Evolutionary conservation across 1,140 invertebrate genomes (phyloP).

Genomic region (Calephelis virginiensis): DNA sequence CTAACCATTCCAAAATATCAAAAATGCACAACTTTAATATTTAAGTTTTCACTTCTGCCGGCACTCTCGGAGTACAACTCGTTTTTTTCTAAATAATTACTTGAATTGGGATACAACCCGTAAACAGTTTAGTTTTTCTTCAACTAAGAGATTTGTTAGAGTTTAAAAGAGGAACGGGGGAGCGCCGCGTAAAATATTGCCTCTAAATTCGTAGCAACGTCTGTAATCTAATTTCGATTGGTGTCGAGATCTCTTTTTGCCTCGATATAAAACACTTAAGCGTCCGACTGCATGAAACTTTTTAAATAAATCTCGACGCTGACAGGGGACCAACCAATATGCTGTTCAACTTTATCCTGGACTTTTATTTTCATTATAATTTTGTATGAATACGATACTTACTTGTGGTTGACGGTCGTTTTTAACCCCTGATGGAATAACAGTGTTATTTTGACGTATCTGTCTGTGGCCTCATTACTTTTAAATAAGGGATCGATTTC

Average conservation of each 20-base stretch:
- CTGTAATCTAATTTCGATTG: constrained; percentile 29
- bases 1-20: no score
- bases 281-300: constrained; percentile 43
- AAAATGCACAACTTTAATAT: no score
- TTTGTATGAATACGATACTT: constrained; percentile 16
- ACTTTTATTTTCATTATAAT: constrained; percentile 28
- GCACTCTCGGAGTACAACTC: no score
- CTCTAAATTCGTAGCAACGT: constrained; percentile 23
- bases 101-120: not conserved
- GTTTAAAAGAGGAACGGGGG: constrained; percentile 1
- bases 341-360: constrained; percentile 29
- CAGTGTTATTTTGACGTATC: no score
- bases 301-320: constrained; percentile 62
- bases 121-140: constrained; percentile 14
- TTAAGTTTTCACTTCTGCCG: no score
- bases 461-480: no score
- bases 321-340: constrained; percentile 56
- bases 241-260: constrained; percentile 37
- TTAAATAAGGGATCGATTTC: no score
- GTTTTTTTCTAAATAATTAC: no score
- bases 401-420: not conserved
- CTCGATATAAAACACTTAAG: constrained; percentile 40
- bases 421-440: not conserved
- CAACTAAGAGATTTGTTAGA: not conserved
- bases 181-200: constrained; percentile 22